phyloP scores from a whole-genome alignment of 2,888 invertebrate species.

The Trachelus iudaicus region DNA sequence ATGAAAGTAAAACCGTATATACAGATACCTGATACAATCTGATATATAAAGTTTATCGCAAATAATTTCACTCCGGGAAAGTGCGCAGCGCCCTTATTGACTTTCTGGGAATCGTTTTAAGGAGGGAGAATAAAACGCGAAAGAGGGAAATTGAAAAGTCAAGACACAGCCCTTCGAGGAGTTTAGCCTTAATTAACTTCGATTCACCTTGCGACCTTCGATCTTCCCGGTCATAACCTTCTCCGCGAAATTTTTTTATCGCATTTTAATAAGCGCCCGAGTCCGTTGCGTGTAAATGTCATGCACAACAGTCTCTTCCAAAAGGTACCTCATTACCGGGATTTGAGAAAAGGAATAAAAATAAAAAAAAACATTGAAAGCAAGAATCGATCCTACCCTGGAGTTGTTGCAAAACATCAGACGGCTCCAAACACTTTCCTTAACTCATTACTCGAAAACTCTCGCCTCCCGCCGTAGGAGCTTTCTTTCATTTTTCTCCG shows the following conservation, averaged over 20 bases:
- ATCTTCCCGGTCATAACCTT: constrained; percentile 9
- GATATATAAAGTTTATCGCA: background rate
- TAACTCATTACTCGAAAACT: constrained; percentile 10
- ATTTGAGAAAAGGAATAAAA: background rate
- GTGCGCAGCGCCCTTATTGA: constrained; percentile 22
- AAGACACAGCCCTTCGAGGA: constrained; percentile 30
- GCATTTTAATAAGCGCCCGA: background rate
- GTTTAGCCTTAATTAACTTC: background rate
- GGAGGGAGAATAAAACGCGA: constrained; percentile 21
- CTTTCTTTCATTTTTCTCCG: constrained; percentile 11
- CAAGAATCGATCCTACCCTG: background rate
- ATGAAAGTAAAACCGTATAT: background rate
- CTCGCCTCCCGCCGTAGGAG: background rate
- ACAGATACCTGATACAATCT: background rate
- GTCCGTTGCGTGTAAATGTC: background rate
- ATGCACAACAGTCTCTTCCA: background rate
- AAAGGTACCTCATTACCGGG: background rate
- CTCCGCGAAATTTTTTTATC: background rate
- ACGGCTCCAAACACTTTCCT: background rate
- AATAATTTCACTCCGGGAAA: constrained; percentile 27
- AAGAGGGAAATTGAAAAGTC: constrained; percentile 51
- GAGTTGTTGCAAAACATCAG: background rate
- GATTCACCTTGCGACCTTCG: background rate
- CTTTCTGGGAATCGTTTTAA: constrained; percentile 29
- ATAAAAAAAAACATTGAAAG: background rate